Conservation (phyloP, 2,113 vertebrate genomes). For the Mobula birostris region DNA sequence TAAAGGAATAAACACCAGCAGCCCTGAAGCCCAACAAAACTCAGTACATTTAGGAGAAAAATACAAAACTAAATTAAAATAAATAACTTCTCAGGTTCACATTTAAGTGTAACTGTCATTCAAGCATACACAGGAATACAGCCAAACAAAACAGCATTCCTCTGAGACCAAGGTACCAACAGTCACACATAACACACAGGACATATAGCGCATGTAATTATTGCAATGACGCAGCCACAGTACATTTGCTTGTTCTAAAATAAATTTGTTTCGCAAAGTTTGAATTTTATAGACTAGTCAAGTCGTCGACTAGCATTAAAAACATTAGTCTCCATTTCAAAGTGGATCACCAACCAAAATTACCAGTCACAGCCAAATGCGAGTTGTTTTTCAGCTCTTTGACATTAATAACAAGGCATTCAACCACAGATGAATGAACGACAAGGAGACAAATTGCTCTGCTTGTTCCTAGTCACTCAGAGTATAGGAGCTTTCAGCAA, state of each 20-base stretch:
- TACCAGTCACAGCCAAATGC: neutral
- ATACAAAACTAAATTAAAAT: neutral
- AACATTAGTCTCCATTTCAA: neutral
- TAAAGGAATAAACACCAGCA: neutral
- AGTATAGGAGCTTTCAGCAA: neutral
- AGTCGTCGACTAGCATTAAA: neutral
- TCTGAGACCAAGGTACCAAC: too few species aligned
- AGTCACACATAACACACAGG: too few species aligned
- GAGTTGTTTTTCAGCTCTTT: neutral
- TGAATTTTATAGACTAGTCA: neutral
- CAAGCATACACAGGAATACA: too few species aligned
- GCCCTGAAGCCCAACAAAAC: neutral
- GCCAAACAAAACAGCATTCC: too few species aligned
- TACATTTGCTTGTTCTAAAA: neutral
- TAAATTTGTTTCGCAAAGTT: neutral
- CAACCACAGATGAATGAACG: neutral
- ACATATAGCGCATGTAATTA: too few species aligned
- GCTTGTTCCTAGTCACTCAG: constrained; percentile 3
- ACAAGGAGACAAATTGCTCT: neutral
- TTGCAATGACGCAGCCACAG: neutral
- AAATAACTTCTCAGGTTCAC: neutral
- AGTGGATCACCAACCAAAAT: neutral
- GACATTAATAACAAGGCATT: neutral
- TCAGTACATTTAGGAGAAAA: neutral
- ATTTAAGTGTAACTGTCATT: too few species aligned